These are phyloP conservation scores for Takifugu rubripes DNA, from an alignment of 2,797 vertebrate genomes.

Conservation along the genomic window DNA sequence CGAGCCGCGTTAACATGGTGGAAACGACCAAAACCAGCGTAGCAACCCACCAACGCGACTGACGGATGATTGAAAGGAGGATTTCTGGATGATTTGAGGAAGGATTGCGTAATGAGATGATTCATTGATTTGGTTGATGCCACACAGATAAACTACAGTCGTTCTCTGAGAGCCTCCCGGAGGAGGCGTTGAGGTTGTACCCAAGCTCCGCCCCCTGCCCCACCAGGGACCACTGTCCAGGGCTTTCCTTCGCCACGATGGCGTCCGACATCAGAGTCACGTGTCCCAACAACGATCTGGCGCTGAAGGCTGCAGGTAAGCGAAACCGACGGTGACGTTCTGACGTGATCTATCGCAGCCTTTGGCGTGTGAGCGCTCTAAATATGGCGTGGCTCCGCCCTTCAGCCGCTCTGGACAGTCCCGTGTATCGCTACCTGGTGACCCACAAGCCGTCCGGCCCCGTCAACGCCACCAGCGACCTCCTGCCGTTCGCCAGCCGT, in stretches of 20 bases:
- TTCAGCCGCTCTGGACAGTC: slow-evolving; percentile 69
- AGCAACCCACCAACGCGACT: too few relatives aligned
- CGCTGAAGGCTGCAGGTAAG: slow-evolving; percentile 72
- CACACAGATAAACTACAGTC: slow-evolving; percentile 67
- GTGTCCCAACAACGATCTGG: slow-evolving; percentile 75
- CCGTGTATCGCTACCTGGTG: slow-evolving; percentile 79
- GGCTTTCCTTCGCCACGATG: slow-evolving; percentile 77
- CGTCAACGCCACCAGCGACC: not conserved
- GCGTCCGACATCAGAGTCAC: slow-evolving; percentile 74
- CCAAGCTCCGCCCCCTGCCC: slow-evolving; percentile 58
- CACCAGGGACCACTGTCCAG: slow-evolving; percentile 67
- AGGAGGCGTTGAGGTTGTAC: slow-evolving; percentile 62
- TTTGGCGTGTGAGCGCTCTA: too few relatives aligned
- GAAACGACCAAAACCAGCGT: too few relatives aligned
- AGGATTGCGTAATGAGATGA: not conserved
- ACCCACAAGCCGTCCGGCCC: slow-evolving; percentile 69
- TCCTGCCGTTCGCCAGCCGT: slow-evolving; percentile 56
- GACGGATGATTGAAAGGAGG: too few relatives aligned
- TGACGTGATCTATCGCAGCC: too few relatives aligned
- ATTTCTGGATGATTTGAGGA: too few relatives aligned
- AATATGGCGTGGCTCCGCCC: not conserved
- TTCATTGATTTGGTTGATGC: not conserved
- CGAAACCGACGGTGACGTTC: too few relatives aligned
- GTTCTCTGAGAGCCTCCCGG: slow-evolving; percentile 58
- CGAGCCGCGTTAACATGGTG: too few relatives aligned